Evolutionary conservation across 1,140 invertebrate genomes (phyloP), one percentile per base, ranked within the genome.

Genomic region (honey bee (Apis mellifera)): DNA sequence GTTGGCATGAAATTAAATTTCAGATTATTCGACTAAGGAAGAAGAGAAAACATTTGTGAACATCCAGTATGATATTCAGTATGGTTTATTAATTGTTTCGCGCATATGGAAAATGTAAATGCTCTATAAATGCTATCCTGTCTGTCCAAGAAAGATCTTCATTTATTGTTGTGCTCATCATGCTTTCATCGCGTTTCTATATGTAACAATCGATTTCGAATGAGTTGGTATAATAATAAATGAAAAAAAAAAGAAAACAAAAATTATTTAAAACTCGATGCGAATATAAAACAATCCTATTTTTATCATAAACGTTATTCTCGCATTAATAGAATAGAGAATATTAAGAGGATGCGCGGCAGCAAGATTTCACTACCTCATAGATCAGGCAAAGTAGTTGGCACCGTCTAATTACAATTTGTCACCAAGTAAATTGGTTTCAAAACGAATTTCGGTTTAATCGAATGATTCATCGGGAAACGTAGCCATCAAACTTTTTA

Each of bases 1-100:
- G 52, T 69, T 48, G 42, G 48, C 4, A 50, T 32, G 13, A 82
- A 82, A 82, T 82, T 76, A 82, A 82, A 82, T 76, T 82, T 60
- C 48, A n/a, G 62, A 72, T 81, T 66, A 55, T 12, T 54, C 74
- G 13, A n/a, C 19, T 11, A n/a, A 23, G 9, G 19, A 26, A 54
- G 5, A 55, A 76, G 32, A 2, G 21, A 8, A 59, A 75, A 75
- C 9, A 9, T 15, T 11, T 23, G 17, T 4, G 15, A 23, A 17
- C 32, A 23, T 54, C 8, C 12, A 1, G 9, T 17, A 15, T 12
- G 12, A 32, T 17, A 7, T 13, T 8, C 32, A 32, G 32, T 5
- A 9, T 21, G 11, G 7, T 32, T 32, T 9, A 15, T 8, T 2
- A 13, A 42, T 42, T 23, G 19, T 42, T 59, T 48, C 15, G 54